Base-by-base conservation (phyloP, 2,113 vertebrate species). In the Atrichornis clamosus region DNA sequence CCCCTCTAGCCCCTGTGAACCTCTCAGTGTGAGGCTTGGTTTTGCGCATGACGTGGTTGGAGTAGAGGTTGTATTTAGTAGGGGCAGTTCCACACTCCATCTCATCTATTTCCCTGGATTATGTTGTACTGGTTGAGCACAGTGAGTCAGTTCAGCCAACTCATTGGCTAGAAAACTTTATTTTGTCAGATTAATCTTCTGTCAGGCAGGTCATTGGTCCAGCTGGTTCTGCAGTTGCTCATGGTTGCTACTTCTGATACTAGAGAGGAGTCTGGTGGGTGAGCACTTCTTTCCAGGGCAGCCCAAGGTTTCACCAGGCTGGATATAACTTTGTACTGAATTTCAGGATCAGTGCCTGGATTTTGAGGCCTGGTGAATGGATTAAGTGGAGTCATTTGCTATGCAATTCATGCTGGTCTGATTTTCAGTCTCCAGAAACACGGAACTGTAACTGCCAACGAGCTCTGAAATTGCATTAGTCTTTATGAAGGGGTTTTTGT, bases 101-200 rank as follows among this genome's bases (percentile, higher is more conserved):
- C 70, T 96, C 86, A 56, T 85, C 75, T 88, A 72, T 73, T 89
- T 80, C 46, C 47, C 32, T 3, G 27, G 87, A 46, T 95, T 32
- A 6, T 0, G 2, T 44, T 65, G 53, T 46, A 28, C 42, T 3
- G 37, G 6, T 6, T 94, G 91, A 96, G 56, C 81, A 32, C 35
- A 85, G 37, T 70, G 80, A 90, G 42, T 68, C 89, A 95, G 80
- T 88, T 89, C 84, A 91, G 80, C 55, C 84, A 84, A 49, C 55
- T n/a, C 80, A 59, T 55, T 1, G 3, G 62, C 64, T 46, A 5
- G 4, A 84, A 89, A 74, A 49, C 64, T 50, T 69, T 56, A n/a
- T 69, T 92, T 91, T 74, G 89, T 80, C 89, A 93, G 50, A 93
- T 87, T 39, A 77, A 69, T 70, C 80, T 77, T 80, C 84, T 80